Evolutionary conservation across 1,140 invertebrate genomes (phyloP).

Genomic region (Achatina immaculata): DNA sequence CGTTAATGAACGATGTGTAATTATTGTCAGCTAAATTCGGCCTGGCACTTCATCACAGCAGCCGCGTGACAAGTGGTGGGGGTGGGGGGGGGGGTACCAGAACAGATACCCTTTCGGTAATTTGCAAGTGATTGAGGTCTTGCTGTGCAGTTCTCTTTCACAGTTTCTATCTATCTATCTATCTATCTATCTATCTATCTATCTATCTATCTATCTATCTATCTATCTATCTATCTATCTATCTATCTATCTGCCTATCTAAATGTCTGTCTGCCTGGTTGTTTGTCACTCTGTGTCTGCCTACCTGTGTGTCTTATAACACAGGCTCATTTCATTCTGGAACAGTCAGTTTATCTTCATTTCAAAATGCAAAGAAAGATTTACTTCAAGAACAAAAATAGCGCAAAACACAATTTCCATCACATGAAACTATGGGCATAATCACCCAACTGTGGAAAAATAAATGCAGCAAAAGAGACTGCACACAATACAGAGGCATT

Average conservation of each 20-base stretch:
- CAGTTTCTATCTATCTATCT: constrained; percentile 17
- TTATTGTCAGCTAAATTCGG: not conserved
- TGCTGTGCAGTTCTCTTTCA: not conserved
- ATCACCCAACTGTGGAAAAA: not conserved
- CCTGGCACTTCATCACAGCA: not conserved
- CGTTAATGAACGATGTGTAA: not conserved
- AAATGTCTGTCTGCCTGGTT: not conserved
- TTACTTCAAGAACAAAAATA: too few relatives aligned
- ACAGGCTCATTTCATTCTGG: not conserved
- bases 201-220: not conserved
- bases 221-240: not conserved
- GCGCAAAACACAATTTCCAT: too few relatives aligned
- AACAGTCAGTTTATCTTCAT: not conserved
- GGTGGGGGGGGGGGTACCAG: not conserved
- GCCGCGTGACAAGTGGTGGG: not conserved
- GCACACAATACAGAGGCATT: too few relatives aligned
- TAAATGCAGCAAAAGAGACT: too few relatives aligned
- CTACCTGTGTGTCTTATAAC: not conserved
- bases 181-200: constrained; percentile 7
- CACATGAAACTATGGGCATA: not conserved
- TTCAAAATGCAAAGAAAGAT: not conserved
- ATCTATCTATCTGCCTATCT: constrained; percentile 17
- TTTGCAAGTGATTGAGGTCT: not conserved
- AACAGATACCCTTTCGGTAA: not conserved
- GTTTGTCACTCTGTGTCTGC: constrained; percentile 5